Percentiles rank a stretch among this genome's conserved stretches.
phyloP scores from a whole-genome alignment of 1,140 invertebrate species.

The Drosophila cardini region DNA sequence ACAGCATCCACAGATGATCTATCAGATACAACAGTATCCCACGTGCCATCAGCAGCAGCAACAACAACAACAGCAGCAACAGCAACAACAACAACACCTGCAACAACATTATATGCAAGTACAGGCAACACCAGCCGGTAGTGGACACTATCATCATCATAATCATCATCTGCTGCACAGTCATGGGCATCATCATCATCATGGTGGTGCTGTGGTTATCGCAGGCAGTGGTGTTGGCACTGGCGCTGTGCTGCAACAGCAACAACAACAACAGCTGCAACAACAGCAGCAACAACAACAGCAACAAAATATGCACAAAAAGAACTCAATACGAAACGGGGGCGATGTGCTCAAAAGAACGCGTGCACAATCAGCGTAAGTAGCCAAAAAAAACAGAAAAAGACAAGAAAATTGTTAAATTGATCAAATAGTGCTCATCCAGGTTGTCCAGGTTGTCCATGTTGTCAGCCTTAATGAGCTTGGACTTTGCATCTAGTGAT shows the following conservation, averaged over 20 bases:
- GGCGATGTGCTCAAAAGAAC: constrained; percentile 89
- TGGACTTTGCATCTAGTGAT: constrained; percentile 31
- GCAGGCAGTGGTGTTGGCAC: constrained; percentile 83
- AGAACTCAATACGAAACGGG: constrained; percentile 87
- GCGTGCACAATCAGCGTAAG: constrained; percentile 89
- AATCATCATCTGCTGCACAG: constrained; percentile 78
- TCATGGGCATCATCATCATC: constrained; percentile 85
- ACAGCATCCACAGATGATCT: constrained; percentile 79
- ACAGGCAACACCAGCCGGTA: constrained; percentile 84
- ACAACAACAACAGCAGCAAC: constrained; percentile 72
- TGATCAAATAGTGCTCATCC: background rate
- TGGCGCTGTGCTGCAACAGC: constrained; percentile 75
- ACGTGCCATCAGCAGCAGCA: constrained; percentile 83
- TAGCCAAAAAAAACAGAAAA: too few species aligned
- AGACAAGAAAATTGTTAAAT: background rate
- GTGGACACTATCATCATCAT: constrained; percentile 85
- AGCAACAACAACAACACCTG: constrained; percentile 63
- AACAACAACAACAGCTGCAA: constrained; percentile 83
- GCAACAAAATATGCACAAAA: constrained; percentile 87
- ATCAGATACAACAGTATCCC: constrained; percentile 81
- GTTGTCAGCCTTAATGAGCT: constrained; percentile 45
- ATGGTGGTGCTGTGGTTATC: constrained; percentile 81
- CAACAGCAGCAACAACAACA: constrained; percentile 84
- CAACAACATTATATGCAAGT: constrained; percentile 66
- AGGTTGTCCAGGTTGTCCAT: constrained; percentile 42